Evolutionary conservation across 1,140 invertebrate species (phyloP).

Genomic region (Amyelois transitella): DNA sequence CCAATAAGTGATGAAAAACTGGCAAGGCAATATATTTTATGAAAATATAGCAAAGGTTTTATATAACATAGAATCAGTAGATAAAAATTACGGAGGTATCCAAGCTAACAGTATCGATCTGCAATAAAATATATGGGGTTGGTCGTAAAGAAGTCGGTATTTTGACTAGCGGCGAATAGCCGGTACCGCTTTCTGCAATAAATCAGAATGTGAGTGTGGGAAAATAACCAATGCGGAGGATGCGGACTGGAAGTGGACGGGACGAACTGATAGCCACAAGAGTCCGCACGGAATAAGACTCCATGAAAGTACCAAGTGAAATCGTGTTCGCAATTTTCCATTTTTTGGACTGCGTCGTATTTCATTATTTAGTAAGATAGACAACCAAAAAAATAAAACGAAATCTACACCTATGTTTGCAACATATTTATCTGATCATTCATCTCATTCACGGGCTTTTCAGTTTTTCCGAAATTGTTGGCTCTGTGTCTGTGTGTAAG

Average conservation of each 20-base stretch:
- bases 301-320: neutral
- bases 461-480: too few species aligned
- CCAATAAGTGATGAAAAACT: neutral
- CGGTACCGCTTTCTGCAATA: constrained; percentile 36
- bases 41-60: neutral
- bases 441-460: too few species aligned
- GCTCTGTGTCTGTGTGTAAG: too few species aligned
- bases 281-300: neutral
- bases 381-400: too few species aligned
- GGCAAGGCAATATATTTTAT: neutral
- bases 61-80: neutral
- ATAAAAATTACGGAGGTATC: neutral
- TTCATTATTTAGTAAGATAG: too few species aligned
- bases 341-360: too few species aligned
- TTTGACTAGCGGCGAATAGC: constrained; percentile 31
- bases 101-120: constrained; percentile 26
- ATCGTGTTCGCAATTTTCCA: too few species aligned
- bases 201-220: constrained; percentile 39
- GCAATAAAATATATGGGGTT: constrained; percentile 39
- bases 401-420: neutral
- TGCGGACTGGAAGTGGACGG: constrained; percentile 30
- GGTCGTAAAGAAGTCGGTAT: constrained; percentile 36
- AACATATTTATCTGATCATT: too few species aligned
- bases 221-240: constrained; percentile 36
- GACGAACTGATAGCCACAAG: constrained; percentile 17